Conservation (phyloP, 2,113 vertebrate genomes). For the Cyrtonyx montezumae region DNA sequence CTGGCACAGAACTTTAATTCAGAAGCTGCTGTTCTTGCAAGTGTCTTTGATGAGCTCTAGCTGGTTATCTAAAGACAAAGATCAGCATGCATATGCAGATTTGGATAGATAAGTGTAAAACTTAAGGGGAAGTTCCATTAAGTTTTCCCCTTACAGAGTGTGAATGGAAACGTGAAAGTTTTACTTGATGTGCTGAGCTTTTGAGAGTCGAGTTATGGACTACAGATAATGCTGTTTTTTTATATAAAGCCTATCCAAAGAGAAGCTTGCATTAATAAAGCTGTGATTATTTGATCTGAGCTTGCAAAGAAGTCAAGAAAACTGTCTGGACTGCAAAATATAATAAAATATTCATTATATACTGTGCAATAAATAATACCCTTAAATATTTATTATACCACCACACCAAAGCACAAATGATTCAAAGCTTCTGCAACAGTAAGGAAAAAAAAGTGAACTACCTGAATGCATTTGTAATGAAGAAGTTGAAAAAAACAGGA, state of each 20-base stretch:
- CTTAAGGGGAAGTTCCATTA: too few relatives aligned
- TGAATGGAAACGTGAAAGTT: neutral
- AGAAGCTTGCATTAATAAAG: neutral
- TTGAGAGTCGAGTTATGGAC: neutral
- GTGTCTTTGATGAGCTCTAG: neutral
- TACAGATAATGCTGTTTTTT: neutral
- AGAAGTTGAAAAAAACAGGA: neutral
- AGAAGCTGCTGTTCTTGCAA: neutral
- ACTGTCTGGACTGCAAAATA: neutral
- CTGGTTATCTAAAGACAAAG: neutral
- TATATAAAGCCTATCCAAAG: neutral
- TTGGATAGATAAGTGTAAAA: neutral
- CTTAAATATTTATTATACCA: neutral
- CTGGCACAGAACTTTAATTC: neutral
- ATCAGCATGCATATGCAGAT: neutral
- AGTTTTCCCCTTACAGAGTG: neutral
- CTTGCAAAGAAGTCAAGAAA: neutral
- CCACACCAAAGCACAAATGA: neutral
- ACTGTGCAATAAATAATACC: neutral
- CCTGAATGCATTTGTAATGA: neutral
- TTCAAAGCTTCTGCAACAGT: neutral
- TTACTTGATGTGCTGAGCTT: neutral
- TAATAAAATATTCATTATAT: neutral
- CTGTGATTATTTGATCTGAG: neutral
- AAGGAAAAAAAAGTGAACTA: neutral